Conservation (phyloP, 2,888 invertebrate genomes). For the Cordilura impudica region DNA sequence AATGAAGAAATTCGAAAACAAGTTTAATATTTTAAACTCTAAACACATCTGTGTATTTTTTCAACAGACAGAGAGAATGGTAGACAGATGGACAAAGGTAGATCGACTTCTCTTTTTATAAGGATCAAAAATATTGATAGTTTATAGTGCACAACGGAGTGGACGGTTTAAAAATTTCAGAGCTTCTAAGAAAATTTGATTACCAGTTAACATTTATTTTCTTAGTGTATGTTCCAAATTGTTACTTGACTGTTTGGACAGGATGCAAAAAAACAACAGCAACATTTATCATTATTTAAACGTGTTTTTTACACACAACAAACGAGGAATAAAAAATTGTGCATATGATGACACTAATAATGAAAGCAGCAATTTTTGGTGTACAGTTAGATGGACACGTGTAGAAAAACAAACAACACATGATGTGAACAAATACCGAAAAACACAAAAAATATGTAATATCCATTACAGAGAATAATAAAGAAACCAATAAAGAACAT, state of each 20-base stretch:
- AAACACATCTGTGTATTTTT: too few relatives aligned
- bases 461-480: not conserved
- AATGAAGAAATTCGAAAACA: too few relatives aligned
- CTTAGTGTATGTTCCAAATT: not conserved
- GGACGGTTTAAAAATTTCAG: too few relatives aligned
- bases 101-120: too few relatives aligned
- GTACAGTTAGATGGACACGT: constrained; percentile 58
- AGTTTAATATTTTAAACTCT: too few relatives aligned
- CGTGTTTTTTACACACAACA: constrained; percentile 50
- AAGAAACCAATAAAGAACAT: constrained; percentile 7
- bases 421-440: constrained; percentile 29
- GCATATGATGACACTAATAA: constrained; percentile 11
- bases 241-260: constrained; percentile 42
- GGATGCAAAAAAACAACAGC: constrained; percentile 46
- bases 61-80: too few relatives aligned
- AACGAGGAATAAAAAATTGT: not conserved
- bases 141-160: too few relatives aligned
- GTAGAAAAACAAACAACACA: constrained; percentile 28
- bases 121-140: too few relatives aligned
- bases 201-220: too few relatives aligned
- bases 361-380: constrained; percentile 47
- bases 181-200: not conserved
- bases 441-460: not conserved
- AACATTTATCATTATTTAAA: constrained; percentile 60
- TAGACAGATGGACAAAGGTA: too few relatives aligned